Percentiles rank a stretch among this genome's conserved stretches.
phyloP scores from a whole-genome alignment of 2,888 invertebrate genomes.

The Meliscaeva auricollis region DNA sequence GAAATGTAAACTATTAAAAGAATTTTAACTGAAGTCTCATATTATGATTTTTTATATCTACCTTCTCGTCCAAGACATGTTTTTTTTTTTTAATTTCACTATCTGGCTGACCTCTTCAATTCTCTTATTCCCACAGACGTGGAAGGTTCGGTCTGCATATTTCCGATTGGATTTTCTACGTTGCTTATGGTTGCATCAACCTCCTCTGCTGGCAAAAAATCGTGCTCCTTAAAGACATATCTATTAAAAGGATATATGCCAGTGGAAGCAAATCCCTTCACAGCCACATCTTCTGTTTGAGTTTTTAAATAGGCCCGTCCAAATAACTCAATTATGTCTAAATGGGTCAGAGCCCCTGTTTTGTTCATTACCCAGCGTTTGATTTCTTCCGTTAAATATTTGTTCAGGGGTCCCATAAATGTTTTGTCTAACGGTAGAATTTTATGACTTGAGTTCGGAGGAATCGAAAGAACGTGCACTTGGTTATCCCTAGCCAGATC shows the following conservation, averaged over 20 bases:
- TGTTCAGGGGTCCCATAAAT: constrained; percentile 62
- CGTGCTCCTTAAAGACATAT: constrained; percentile 30
- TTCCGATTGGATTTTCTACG: too few relatives aligned
- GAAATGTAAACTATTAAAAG: too few relatives aligned
- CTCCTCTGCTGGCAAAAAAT: constrained; percentile 43
- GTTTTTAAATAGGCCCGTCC: constrained; percentile 42
- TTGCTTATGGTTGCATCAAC: too few relatives aligned
- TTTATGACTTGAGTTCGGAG: constrained; percentile 61
- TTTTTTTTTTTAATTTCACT: too few relatives aligned
- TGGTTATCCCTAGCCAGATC: constrained; percentile 52
- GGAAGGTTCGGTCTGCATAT: too few relatives aligned
- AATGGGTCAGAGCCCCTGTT: constrained; percentile 45
- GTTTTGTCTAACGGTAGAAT: constrained; percentile 66
- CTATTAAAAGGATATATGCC: constrained; percentile 49
- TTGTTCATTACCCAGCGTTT: constrained; percentile 49
- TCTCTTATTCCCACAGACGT: too few relatives aligned
- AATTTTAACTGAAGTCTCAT: too few relatives aligned
- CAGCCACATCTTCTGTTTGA: constrained; percentile 53
- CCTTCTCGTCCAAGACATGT: too few relatives aligned
- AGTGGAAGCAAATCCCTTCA: constrained; percentile 51
- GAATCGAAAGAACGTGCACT: constrained; percentile 56
- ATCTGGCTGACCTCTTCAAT: too few relatives aligned
- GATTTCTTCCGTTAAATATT: constrained; percentile 60
- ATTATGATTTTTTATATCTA: too few relatives aligned
- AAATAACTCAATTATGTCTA: constrained; percentile 60